Base-by-base conservation (phyloP, 2,797 vertebrate genomes). In the Enteromius afrohamiltoni region DNA sequence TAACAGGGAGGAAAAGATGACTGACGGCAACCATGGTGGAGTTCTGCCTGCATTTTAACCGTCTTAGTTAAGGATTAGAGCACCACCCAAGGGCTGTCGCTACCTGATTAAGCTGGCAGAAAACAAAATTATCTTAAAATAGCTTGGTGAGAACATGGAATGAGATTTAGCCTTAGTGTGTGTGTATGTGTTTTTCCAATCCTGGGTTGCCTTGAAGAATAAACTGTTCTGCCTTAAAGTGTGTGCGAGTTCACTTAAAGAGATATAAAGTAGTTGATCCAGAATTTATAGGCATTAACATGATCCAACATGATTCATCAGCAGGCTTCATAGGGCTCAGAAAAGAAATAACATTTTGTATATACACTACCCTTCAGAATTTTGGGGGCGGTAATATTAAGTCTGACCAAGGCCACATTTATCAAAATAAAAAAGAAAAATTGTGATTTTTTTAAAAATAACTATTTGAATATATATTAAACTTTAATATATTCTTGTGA, bases 11-110 rank as follows among this genome's bases (percentile, higher is more conserved):
- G 64, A 55, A 42, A 65, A 47, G 58, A 68, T 88, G 85, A 88
- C 83, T 86, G 87, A 88, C 80, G 70, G 67, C 37, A 67, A 31
- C 64, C 80, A 79, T 74, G 85, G 79, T 73, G 78, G 83, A 37
- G 65, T 77, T 81, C 51, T 74, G 64, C 58, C 80, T 77, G 75
- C 65, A 34, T 64, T 79, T 74, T 10, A 82, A 55, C 47, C 74
- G 51, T 70, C 45, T 84, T 77, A 84, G 62, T 74, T 73, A 37
- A 74, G 21, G 55, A 81, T 73, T 49, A 81, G 16, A 58, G 80
- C 74, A 82, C 34, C 64, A 76, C 58, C 70, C 49, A 80, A 67
- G 53, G 79, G 78, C 70, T 58, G 84, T 82, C 23, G 76, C 79
- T 79, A 86, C 75, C 85, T 86, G 82, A 83, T 83, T 68, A 65